These are phyloP conservation scores for Euphonia xanthogaster DNA, from an alignment of 2,797 vertebrate species.

Conservation along the genomic window DNA sequence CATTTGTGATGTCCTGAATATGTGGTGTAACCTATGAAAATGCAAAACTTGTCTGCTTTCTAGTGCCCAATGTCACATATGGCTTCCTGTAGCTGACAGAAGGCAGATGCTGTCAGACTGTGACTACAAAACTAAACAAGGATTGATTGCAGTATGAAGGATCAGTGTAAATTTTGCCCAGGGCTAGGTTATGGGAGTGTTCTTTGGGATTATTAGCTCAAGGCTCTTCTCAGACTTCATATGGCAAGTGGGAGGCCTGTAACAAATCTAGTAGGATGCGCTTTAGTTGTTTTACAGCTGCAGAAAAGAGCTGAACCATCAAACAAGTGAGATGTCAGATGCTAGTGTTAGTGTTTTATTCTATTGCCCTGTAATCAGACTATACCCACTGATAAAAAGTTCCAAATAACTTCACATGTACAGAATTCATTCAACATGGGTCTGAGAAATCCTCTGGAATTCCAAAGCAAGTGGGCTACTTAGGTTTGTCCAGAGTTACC, in stretches of 20 bases:
- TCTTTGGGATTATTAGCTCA: constrained; percentile 1
- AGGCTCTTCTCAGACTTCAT: background rate
- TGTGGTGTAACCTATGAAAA: background rate
- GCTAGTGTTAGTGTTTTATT: background rate
- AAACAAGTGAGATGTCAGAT: background rate
- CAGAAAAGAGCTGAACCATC: background rate
- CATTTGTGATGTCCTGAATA: background rate
- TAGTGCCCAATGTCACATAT: background rate
- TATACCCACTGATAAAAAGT: background rate
- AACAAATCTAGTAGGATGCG: background rate
- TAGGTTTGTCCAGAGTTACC: background rate
- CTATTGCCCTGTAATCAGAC: background rate
- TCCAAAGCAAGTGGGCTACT: background rate
- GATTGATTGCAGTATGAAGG: background rate
- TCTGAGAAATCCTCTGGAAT: background rate
- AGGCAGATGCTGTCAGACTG: background rate
- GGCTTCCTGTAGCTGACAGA: constrained; percentile 14
- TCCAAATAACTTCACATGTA: rapidly evolving
- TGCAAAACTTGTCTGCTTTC: background rate
- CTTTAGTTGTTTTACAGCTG: background rate
- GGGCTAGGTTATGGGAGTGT: background rate
- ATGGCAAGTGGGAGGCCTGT: background rate
- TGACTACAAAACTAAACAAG: background rate
- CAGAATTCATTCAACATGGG: background rate
- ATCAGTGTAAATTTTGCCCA: background rate